Evolutionary conservation across 2,113 vertebrate species (phyloP).

Genomic region (Engystomops pustulosus): DNA sequence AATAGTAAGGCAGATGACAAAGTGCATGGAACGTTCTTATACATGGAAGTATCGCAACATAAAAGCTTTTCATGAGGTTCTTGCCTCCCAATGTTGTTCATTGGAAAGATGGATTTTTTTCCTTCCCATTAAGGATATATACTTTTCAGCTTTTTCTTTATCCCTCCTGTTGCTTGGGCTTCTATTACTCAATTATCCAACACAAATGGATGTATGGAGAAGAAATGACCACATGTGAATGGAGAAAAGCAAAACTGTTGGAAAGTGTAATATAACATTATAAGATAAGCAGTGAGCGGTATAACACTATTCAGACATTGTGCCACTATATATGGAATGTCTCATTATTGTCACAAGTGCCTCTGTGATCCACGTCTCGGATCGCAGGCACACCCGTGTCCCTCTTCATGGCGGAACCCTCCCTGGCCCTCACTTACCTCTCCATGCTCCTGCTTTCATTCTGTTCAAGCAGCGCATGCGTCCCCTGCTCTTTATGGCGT

Average conservation of each 20-base stretch:
- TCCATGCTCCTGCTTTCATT: no score
- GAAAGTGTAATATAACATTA: neutral
- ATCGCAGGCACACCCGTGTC: no score
- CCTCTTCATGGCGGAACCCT: no score
- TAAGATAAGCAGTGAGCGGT: neutral
- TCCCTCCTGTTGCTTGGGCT: neutral
- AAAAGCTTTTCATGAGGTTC: neutral
- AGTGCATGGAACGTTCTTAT: neutral
- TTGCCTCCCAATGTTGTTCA: neutral
- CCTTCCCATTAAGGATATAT: neutral
- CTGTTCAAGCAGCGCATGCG: no score
- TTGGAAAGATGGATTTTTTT: neutral
- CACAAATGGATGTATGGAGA: neutral
- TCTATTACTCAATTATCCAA: neutral
- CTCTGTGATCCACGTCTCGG: no score
- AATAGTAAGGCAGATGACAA: conserved; percentile 21
- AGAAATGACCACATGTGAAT: neutral
- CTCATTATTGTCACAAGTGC: neutral
- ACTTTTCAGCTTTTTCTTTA: neutral
- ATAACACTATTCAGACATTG: neutral
- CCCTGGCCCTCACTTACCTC: no score
- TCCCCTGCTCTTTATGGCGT: no score
- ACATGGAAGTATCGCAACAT: neutral
- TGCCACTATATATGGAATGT: neutral
- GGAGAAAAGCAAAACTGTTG: neutral